These are phyloP conservation scores for Heliconius ismenius DNA, from an alignment of 2,888 invertebrate genomes.

Conservation along the genomic window DNA sequence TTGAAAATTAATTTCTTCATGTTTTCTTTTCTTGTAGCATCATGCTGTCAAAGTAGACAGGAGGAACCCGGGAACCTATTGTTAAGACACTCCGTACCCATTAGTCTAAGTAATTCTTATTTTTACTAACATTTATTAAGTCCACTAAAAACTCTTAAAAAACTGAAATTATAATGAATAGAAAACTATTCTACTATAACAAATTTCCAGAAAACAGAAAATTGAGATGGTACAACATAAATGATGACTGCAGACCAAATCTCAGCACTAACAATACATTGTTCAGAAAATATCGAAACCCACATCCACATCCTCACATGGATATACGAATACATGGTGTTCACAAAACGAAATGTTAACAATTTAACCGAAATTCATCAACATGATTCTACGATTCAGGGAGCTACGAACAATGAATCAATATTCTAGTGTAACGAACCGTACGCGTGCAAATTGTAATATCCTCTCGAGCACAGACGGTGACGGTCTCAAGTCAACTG, in stretches of 20 bases:
- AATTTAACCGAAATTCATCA: constrained; percentile 40
- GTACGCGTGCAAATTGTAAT: constrained; percentile 54
- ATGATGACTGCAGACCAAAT: constrained; percentile 32
- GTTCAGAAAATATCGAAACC: constrained; percentile 31
- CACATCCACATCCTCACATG: not conserved
- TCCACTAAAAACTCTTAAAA: too few species aligned
- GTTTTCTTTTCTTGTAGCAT: not conserved
- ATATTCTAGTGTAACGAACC: constrained; percentile 51
- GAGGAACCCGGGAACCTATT: too few species aligned
- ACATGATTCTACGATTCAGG: constrained; percentile 54
- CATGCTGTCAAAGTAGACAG: too few species aligned
- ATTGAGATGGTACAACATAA: constrained; percentile 28
- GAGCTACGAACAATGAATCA: constrained; percentile 48
- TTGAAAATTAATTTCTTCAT: not conserved
- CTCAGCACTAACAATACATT: constrained; percentile 31
- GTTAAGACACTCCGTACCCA: too few species aligned
- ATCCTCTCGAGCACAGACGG: constrained; percentile 64
- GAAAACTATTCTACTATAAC: not conserved
- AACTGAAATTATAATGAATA: too few species aligned
- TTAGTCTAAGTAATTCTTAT: too few species aligned
- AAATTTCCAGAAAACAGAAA: constrained; percentile 7
- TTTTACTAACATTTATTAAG: too few species aligned
- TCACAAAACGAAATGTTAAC: constrained; percentile 21
- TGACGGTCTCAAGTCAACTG: constrained; percentile 66
- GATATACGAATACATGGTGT: not conserved